Evolutionary conservation across 2,113 vertebrate species (phyloP), one percentile per base, ranked within the genome.

Genomic region (Esox niger): DNA sequence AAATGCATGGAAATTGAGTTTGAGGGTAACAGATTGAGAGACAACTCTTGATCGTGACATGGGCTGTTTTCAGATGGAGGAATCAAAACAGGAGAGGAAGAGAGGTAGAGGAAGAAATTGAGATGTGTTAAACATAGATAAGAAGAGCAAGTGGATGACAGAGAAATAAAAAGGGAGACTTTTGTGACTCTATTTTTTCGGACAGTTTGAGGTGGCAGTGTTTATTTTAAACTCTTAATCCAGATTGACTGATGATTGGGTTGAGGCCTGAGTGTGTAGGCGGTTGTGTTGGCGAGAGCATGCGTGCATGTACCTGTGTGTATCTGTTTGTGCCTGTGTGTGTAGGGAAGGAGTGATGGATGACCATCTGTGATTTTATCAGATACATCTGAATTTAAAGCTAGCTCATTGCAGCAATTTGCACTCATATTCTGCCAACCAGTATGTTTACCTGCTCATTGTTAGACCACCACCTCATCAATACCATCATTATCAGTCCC

Each of bases 361-460:
- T 55, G 47, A 43, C 49, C 64, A 55, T 66, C 64, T 66, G 64
- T 49, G 64, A n/a, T 55, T 32, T 55, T 26, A 55, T 66, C 30
- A 33, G 20, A 33, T 55, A 33, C 30, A 33, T 66, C n/a, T 66
- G 47, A 33, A 33, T 66, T 55, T 55, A n/a, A 46, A 43, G 38
- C 38, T 43, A 43, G 47, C 47, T 0, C 20, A 10, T 10, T 54
- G 63, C 43, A 9, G 2, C 5, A 20, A 66, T 66, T 66, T 55
- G 30, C 47, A 66, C 55, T 55, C 52, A 8, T 55, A 21, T 27
- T n/a, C 23, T 6, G 11, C n/a, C 29, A 30, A 15, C 62, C 62
- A 15, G 4, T 30, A 3, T 47, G 7, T 64, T 20, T 64, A 64
- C 38, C 25, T 49, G 38, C 17, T 66, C n/a, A 66, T 52, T 65